Evolutionary conservation across 2,888 invertebrate species (phyloP).

Genomic region (Cancer borealis): DNA sequence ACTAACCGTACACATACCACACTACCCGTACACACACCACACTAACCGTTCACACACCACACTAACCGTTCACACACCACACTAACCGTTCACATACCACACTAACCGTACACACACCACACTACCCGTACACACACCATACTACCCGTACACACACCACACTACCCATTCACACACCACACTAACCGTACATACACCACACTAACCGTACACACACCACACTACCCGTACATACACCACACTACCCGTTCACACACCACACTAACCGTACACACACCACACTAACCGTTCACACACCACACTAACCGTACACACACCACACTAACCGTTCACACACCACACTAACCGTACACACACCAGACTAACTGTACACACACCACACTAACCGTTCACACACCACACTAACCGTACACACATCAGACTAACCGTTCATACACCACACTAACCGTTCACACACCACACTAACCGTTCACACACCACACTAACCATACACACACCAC

Average conservation of each 20-base stretch:
- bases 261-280: too few relatives aligned
- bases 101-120: neutral
- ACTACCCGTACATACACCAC: neutral
- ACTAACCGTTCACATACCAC: neutral
- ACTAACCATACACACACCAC: neutral
- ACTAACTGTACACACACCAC: neutral
- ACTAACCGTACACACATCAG: too few relatives aligned
- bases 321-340: neutral
- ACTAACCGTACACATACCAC: neutral
- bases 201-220: neutral
- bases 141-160: neutral
- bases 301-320: neutral
- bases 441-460: neutral
- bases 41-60: neutral
- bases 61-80: neutral
- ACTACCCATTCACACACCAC: neutral
- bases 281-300: neutral
- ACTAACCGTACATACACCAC: neutral
- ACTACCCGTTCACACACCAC: neutral
- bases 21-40: neutral
- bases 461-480: neutral
- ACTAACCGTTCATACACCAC: too few relatives aligned
- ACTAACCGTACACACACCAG: neutral
- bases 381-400: neutral
- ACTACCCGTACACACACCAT: too few relatives aligned